Conservation (phyloP, 1,140 invertebrate species). For the Lethocerus indicus region DNA sequence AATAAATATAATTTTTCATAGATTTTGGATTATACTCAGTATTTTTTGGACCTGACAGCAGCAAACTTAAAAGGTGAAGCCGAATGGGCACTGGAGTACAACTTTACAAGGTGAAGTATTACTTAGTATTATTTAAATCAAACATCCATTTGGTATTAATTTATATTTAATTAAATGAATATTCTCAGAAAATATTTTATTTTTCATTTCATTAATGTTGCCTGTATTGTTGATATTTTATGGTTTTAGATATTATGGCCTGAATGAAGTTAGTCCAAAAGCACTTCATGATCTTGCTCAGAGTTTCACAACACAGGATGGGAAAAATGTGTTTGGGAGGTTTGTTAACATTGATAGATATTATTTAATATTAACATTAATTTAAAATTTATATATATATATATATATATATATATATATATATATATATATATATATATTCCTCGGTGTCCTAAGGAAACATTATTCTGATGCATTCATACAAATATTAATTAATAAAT, state of each 20-base stretch:
- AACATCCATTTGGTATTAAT: too few relatives aligned
- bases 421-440: too few relatives aligned
- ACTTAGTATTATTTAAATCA: too few relatives aligned
- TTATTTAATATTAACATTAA: too few relatives aligned
- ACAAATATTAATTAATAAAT: too few relatives aligned
- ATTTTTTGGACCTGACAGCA: constrained; percentile 62
- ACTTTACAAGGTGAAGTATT: constrained; percentile 48
- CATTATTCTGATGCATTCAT: too few relatives aligned
- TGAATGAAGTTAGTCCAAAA: constrained; percentile 44
- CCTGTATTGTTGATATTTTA: neutral
- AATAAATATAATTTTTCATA: constrained; percentile 22
- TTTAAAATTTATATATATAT: too few relatives aligned
- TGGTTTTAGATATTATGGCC: constrained; percentile 41
- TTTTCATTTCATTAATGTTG: neutral
- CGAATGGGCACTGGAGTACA: constrained; percentile 65
- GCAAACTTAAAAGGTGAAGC: constrained; percentile 48
- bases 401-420: too few relatives aligned
- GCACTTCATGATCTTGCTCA: constrained; percentile 57
- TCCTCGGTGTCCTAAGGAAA: too few relatives aligned
- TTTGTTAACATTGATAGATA: too few relatives aligned
- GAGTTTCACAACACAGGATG: constrained; percentile 44
- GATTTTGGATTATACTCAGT: constrained; percentile 77
- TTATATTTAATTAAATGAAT: neutral
- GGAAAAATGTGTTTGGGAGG: constrained; percentile 10
- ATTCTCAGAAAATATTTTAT: neutral